Conservation (phyloP, 2,797 vertebrate genomes). For the Poeciliopsis paucimaculata region DNA sequence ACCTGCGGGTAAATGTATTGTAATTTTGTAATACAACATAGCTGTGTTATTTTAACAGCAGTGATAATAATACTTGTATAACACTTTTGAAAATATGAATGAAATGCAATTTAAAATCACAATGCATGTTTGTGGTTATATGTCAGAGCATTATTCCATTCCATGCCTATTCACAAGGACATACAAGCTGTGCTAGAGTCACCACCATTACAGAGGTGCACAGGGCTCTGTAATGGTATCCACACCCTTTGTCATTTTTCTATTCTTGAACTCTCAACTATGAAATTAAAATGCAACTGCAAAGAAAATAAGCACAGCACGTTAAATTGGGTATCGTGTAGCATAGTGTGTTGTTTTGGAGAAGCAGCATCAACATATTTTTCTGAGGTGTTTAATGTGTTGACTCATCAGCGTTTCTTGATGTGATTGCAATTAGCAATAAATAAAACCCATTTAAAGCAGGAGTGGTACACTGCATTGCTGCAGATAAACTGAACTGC, state of each 20-base stretch:
- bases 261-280: neutral
- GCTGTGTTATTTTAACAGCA: neutral
- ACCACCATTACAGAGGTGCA: too few species aligned
- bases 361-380: neutral
- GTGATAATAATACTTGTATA: neutral
- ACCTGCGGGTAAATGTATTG: neutral
- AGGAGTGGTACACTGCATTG: neutral
- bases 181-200: neutral
- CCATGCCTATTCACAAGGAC: neutral
- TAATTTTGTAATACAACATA: neutral
- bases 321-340: neutral
- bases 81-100: neutral
- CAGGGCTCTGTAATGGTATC: neutral
- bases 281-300: neutral
- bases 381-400: neutral
- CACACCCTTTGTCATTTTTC: neutral
- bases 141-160: neutral
- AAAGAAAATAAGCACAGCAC: neutral
- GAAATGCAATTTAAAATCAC: neutral
- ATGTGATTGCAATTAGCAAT: neutral
- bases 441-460: neutral
- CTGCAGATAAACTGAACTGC: conserved; percentile 12
- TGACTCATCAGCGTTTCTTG: neutral
- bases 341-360: neutral
- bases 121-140: neutral